Base-by-base conservation (phyloP, 1,140 invertebrate species). In the Drosophila takahashii region DNA sequence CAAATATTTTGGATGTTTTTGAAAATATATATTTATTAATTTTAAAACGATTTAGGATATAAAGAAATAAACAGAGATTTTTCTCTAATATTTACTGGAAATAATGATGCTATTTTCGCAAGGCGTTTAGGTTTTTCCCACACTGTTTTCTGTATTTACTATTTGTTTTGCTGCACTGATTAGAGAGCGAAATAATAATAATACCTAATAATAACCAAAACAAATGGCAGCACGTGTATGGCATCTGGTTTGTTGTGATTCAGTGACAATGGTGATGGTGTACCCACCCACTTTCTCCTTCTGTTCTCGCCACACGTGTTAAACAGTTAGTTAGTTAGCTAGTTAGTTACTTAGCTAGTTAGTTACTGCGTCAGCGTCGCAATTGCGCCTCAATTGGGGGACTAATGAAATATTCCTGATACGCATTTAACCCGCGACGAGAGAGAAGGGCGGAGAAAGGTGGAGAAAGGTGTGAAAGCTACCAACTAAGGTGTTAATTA, bases 241-340 rank as follows among this genome's bases (percentile, higher is more conserved):
- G 34, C 50, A 48, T 47, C 64, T 57, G 60, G 61, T 66, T 65
- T 67, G 60, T 65, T 67, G 36, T 67, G 60, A 51, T 65, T 65
- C 27, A 67, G 48, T 51, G 50, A 70, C 66, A 69, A 16, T 47
- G 7, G 13, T 22, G 3, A 22, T 22, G 22, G 1, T 2, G 8
- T 32, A 6, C 29, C 44, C 22, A 3, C 11, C 22, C 32, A 45
- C 32, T 39, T 27, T 57, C 39, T 10, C 36, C 18, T 8, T 64
- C 22, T 13, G 22, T 42, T 66, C 60, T 44, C 36, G 47, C 34
- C 37, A 11, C 41, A 37, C 18, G 13, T 26, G 57, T 36, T 16
- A 26, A 16, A 15, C 10, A 15, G 52, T 18, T 57, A 26, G 34
- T n/a, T 18, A 61, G 18, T 22, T 15, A 41, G 52, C 18, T 13